Evolutionary conservation across 1,140 invertebrate species (phyloP).

Genomic region (Conus ventricosus): DNA sequence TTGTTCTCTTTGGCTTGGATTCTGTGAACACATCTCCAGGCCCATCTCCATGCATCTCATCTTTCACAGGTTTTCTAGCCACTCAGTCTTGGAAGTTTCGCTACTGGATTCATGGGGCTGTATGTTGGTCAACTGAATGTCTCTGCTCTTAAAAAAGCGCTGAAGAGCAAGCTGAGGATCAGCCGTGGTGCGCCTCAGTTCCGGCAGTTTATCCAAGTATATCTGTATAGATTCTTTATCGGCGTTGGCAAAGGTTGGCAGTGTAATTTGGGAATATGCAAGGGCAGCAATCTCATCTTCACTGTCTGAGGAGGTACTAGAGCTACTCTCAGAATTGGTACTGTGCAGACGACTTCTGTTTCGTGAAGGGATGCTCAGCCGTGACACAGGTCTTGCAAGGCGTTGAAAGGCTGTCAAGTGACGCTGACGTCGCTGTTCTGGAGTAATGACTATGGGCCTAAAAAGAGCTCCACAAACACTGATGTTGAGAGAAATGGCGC

Average conservation of each 20-base stretch:
- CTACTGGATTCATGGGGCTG: background rate
- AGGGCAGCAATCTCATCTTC: constrained; percentile 49
- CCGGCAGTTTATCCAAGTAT: constrained; percentile 28
- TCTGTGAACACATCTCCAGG: background rate
- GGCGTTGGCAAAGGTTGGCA: constrained; percentile 59
- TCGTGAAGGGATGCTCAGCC: constrained; percentile 40
- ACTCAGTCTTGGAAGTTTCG: background rate
- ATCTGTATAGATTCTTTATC: constrained; percentile 30
- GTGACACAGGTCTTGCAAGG: constrained; percentile 31
- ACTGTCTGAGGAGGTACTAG: constrained; percentile 16
- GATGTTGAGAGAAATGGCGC: constrained; percentile 86
- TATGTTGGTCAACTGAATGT: constrained; percentile 12
- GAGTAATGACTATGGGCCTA: constrained; percentile 80
- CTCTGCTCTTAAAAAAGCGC: constrained; percentile 33
- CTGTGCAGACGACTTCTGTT: constrained; percentile 37
- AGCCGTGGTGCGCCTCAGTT: constrained; percentile 10
- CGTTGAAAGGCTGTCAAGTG: constrained; percentile 62
- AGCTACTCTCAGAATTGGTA: constrained; percentile 28
- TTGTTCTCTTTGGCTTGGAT: constrained; percentile 5
- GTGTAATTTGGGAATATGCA: constrained; percentile 59
- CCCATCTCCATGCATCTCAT: background rate
- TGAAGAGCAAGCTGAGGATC: constrained; percentile 33
- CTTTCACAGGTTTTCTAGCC: background rate
- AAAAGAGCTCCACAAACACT: constrained; percentile 87
- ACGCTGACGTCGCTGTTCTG: constrained; percentile 56